A percentile compares a stretch with the other conserved stretches of the same genome.
phyloP scores from a whole-genome alignment of 2,797 vertebrate species.

The Epinephelus coioides region DNA sequence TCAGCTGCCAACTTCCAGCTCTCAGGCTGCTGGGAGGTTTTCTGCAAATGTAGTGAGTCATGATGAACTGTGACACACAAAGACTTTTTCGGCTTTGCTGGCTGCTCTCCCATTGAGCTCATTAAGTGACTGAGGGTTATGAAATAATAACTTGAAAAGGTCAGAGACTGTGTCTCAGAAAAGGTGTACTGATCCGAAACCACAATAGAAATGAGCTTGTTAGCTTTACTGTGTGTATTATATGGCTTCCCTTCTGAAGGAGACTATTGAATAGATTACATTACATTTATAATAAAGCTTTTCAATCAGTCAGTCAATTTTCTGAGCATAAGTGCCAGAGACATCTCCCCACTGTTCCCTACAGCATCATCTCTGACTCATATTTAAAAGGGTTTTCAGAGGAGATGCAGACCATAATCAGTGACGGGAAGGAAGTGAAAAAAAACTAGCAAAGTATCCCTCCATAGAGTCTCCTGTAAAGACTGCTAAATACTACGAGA shows the following conservation, averaged over 20 bases:
- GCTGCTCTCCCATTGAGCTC: slow-evolving; percentile 48
- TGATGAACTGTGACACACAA: slow-evolving; percentile 41
- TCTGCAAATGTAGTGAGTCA: slow-evolving; percentile 47
- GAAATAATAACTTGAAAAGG: slow-evolving; percentile 70
- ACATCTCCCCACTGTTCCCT: slow-evolving; percentile 4
- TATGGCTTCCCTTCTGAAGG: slow-evolving; percentile 19
- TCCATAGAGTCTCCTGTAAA: neutral
- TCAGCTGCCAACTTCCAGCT: slow-evolving; percentile 21
- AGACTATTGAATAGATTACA: slow-evolving; percentile 32
- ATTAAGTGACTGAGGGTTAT: slow-evolving; percentile 65
- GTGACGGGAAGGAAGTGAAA: neutral
- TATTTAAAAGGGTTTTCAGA: slow-evolving; percentile 1
- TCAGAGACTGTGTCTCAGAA: slow-evolving; percentile 49
- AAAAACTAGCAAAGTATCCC: neutral
- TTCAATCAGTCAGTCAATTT: slow-evolving; percentile 32
- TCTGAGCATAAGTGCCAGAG: slow-evolving; percentile 12
- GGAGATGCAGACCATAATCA: slow-evolving; percentile 3
- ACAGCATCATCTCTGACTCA: slow-evolving; percentile 14
- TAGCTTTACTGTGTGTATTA: slow-evolving; percentile 38
- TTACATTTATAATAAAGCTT: slow-evolving; percentile 36
- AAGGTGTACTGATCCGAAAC: slow-evolving; percentile 52
- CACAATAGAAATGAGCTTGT: slow-evolving; percentile 54
- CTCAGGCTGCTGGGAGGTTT: slow-evolving; percentile 31
- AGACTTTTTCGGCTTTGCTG: slow-evolving; percentile 21
- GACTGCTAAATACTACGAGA: neutral